These are phyloP conservation scores for Lithophane ornitopus DNA, from an alignment of 2,888 invertebrate genomes.

Conservation along the genomic window DNA sequence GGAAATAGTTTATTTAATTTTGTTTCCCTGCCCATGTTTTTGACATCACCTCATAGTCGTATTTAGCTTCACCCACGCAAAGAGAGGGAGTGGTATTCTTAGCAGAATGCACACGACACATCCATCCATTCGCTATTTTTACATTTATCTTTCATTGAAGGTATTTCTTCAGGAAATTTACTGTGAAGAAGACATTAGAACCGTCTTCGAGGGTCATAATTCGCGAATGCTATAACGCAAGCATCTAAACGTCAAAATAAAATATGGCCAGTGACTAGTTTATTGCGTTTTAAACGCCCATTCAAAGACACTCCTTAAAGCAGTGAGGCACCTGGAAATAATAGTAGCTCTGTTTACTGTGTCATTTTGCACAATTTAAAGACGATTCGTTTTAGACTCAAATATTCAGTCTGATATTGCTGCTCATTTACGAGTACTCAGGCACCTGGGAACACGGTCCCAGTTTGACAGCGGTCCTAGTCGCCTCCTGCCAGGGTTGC, in stretches of 20 bases:
- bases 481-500: too few relatives aligned
- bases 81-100: conserved; percentile 25
- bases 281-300: conserved; percentile 46
- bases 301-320: conserved; percentile 32
- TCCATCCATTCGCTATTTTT: conserved; percentile 12
- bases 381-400: background rate
- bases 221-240: conserved; percentile 26
- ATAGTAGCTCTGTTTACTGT: conserved; percentile 1
- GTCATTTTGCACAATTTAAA: conserved; percentile 5
- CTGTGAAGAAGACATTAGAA: conserved; percentile 25
- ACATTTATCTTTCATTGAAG: conserved; percentile 20
- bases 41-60: conserved; percentile 16
- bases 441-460: too few relatives aligned
- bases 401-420: background rate
- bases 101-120: conserved; percentile 47
- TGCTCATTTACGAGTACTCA: too few relatives aligned
- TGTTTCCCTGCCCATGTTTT: conserved; percentile 11
- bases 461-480: too few relatives aligned
- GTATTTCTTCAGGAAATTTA: conserved; percentile 45
- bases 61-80: conserved; percentile 38
- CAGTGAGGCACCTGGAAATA: background rate
- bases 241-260: conserved; percentile 51
- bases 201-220: conserved; percentile 20
- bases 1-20: background rate
- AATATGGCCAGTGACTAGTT: conserved; percentile 39